Evolutionary conservation across 2,888 invertebrate genomes (phyloP), one percentile per base, ranked within the genome.

Genomic region (Oscheius sp.): DNA sequence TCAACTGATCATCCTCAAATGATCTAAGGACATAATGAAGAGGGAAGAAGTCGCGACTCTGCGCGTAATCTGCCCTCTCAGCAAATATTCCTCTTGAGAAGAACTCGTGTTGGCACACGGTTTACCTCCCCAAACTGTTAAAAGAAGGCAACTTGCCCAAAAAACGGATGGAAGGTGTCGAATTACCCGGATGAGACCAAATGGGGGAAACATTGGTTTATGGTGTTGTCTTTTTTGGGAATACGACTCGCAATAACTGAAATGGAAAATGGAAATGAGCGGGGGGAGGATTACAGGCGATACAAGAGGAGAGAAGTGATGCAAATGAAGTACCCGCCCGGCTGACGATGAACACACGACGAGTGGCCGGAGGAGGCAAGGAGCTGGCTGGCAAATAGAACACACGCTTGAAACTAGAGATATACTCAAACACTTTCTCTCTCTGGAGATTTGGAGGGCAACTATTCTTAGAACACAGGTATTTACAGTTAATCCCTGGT

Each of bases 41-140:
- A 55, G 55, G 55, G 18, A n/a, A n/a, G n/a, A n/a, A 23, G 25
- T 6, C 21, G 55, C 23, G 21, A 16, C 55, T 55, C 6, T 18
- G 25, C 55, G 55, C 55, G 55, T 55, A 61, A 61, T 61, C 61
- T 61, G 41, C n/a, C n/a, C n/a, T 61, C 55, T 41, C n/a, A 41
- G 41, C 61, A 61, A 61, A 61, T 18, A 61, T 41, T 43, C n/a
- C 61, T 43, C 61, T 41, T n/a, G 43, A 61, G 43, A 43, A 61
- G 61, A 61, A 61, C 61, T 61, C 61, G 45, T 61, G 61, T 61
- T 61, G 61, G 61, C 61, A 61, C 21, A 43, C 21, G 43, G 61
- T 18, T 29, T 41, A n/a, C 29, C n/a, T n/a, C n/a, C 29, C 41
- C 6, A 35, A 35, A 35, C 35, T 35, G 35, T 35, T 9, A 35